phyloP scores from a whole-genome alignment of 2,113 vertebrate species.

The Oostethus manadensis region DNA sequence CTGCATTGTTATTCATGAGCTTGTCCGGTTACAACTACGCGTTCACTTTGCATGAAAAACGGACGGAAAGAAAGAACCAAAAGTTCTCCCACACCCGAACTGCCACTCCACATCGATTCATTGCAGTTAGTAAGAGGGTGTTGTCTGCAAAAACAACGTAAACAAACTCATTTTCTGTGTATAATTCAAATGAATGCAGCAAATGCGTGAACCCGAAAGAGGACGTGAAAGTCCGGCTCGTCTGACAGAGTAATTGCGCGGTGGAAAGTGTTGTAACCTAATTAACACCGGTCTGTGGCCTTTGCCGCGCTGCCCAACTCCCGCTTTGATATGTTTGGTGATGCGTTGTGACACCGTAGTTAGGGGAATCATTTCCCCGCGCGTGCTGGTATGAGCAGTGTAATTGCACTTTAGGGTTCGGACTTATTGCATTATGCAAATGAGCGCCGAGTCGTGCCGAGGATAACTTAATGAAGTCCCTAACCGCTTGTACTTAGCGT shows the following conservation, averaged over 20 bases:
- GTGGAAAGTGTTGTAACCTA: slow-evolving; percentile 63
- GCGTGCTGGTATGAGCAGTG: slow-evolving; percentile 64
- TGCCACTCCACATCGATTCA: no score
- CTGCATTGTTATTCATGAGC: no score
- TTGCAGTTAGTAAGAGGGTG: no score
- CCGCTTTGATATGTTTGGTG: slow-evolving; percentile 57
- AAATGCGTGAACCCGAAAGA: slow-evolving; percentile 19
- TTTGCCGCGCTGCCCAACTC: slow-evolving; percentile 49
- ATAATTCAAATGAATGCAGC: neutral
- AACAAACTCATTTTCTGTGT: neutral
- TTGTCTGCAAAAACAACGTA: no score
- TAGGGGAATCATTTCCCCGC: slow-evolving; percentile 56
- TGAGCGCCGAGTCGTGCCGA: slow-evolving; percentile 51
- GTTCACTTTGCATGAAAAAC: no score
- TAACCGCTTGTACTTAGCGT: slow-evolving; percentile 46
- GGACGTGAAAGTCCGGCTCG: slow-evolving; percentile 47
- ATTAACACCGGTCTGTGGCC: slow-evolving; percentile 60
- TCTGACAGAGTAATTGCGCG: slow-evolving; percentile 61
- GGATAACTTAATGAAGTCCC: slow-evolving; percentile 58
- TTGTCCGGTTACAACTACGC: no score
- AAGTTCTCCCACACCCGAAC: no score
- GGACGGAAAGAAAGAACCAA: no score
- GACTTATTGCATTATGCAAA: slow-evolving; percentile 70
- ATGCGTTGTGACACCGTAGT: slow-evolving; percentile 58
- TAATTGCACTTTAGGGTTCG: slow-evolving; percentile 66